Conservation (phyloP, 2,113 vertebrate species). For the Nasalis larvatus region DNA sequence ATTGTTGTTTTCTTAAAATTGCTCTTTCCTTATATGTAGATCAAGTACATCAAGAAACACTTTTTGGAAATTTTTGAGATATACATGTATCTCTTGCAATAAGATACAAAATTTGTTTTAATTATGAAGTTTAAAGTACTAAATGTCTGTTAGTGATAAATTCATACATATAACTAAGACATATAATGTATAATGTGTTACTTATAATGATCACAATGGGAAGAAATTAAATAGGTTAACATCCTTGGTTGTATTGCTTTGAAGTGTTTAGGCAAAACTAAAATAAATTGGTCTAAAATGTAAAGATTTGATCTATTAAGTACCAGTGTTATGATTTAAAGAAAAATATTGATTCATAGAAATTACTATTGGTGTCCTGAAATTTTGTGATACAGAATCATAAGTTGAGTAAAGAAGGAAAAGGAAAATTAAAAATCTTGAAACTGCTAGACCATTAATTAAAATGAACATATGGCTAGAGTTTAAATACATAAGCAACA, state of each 20-base stretch:
- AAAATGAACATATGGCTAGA: neutral
- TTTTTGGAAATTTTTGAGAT: neutral
- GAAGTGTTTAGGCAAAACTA: neutral
- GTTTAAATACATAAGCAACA: neutral
- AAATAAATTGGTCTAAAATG: neutral
- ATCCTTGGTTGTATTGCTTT: neutral
- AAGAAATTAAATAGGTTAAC: neutral
- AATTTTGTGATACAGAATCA: neutral
- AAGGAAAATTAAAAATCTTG: neutral
- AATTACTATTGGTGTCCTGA: neutral
- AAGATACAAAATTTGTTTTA: neutral
- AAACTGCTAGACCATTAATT: neutral
- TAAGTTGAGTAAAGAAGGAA: neutral
- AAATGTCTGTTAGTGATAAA: neutral
- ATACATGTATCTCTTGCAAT: neutral
- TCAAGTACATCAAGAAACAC: neutral
- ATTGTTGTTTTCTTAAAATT: neutral
- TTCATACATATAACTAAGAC: neutral
- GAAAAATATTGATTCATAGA: neutral
- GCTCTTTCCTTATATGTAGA: neutral
- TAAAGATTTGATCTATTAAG: neutral
- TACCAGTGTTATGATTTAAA: neutral
- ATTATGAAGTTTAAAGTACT: neutral
- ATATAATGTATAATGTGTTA: neutral
- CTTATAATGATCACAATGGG: neutral